Conservation (phyloP, 2,113 vertebrate species). For the Holacanthus passer region DNA sequence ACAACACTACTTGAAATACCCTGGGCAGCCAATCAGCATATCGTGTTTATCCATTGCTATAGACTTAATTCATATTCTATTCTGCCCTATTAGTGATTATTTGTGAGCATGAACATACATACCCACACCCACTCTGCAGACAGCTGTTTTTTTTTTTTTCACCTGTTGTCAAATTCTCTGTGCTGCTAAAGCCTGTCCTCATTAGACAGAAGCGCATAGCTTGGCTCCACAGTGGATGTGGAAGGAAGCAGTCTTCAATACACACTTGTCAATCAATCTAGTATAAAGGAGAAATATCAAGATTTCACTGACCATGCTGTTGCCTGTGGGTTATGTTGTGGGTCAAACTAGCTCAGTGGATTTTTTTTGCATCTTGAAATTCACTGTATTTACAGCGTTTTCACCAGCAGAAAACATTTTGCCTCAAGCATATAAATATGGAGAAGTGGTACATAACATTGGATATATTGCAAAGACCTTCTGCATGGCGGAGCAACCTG, state of each 20-base stretch:
- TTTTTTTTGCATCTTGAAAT: constrained; percentile 7
- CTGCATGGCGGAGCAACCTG: background rate
- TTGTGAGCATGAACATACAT: background rate
- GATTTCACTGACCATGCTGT: constrained; percentile 11
- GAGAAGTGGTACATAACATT: background rate
- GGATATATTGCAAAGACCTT: no score
- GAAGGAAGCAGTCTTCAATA: constrained; percentile 38
- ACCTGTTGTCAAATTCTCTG: constrained; percentile 39
- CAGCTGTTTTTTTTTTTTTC: constrained; percentile 11
- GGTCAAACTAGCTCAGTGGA: constrained; percentile 27
- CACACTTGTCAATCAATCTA: constrained; percentile 43
- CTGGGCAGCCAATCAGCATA: background rate
- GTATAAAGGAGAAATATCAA: constrained; percentile 38
- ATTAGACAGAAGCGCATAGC: constrained; percentile 37
- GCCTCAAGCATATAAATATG: background rate
- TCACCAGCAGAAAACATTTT: background rate
- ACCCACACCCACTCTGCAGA: constrained; percentile 22
- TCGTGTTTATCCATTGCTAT: constrained; percentile 7
- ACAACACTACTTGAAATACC: background rate
- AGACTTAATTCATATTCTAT: background rate
- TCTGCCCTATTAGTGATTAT: background rate
- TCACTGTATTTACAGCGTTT: background rate
- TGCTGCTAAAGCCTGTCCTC: constrained; percentile 37
- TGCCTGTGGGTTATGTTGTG: constrained; percentile 8
- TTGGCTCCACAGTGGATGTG: background rate